These are phyloP conservation scores for Indri indri DNA, from an alignment of 2,113 vertebrate genomes.

Conservation along the genomic window DNA sequence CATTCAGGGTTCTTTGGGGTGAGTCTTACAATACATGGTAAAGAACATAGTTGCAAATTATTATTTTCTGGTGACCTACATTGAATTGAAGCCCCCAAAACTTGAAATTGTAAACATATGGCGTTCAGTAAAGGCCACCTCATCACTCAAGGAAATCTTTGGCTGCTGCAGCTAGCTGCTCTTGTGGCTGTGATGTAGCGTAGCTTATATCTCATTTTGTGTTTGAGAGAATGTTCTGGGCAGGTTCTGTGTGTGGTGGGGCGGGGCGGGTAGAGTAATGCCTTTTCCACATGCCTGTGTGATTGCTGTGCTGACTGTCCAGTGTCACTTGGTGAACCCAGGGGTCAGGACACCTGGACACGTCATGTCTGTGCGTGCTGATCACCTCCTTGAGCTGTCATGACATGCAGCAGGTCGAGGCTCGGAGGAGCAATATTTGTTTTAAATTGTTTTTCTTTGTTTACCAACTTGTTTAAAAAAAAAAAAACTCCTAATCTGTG, in stretches of 20 bases:
- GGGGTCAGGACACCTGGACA: slow-evolving; percentile 71
- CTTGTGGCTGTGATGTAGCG: slow-evolving; percentile 84
- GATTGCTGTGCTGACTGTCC: slow-evolving; percentile 84
- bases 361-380: slow-evolving; percentile 73
- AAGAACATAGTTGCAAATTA: slow-evolving; percentile 69
- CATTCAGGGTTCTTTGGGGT: background rate
- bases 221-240: slow-evolving; percentile 87
- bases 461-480: slow-evolving; percentile 76
- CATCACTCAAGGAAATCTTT: slow-evolving; percentile 82
- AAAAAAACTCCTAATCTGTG: slow-evolving; percentile 64
- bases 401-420: slow-evolving; percentile 75
- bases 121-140: slow-evolving; percentile 71
- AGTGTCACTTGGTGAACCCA: slow-evolving; percentile 79
- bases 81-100: slow-evolving; percentile 29
- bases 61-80: slow-evolving; percentile 72
- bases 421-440: slow-evolving; percentile 81
- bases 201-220: slow-evolving; percentile 85
- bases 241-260: slow-evolving; percentile 81
- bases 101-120: slow-evolving; percentile 30
- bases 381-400: slow-evolving; percentile 78
- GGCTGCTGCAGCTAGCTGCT: slow-evolving; percentile 88
- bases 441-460: slow-evolving; percentile 56
- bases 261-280: slow-evolving; percentile 50
- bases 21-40: slow-evolving; percentile 50
- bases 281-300: slow-evolving; percentile 76